A percentile compares a stretch with the other conserved stretches of the same genome.
phyloP scores from a whole-genome alignment of 1,140 invertebrate genomes.

The Coelopa frigida region DNA sequence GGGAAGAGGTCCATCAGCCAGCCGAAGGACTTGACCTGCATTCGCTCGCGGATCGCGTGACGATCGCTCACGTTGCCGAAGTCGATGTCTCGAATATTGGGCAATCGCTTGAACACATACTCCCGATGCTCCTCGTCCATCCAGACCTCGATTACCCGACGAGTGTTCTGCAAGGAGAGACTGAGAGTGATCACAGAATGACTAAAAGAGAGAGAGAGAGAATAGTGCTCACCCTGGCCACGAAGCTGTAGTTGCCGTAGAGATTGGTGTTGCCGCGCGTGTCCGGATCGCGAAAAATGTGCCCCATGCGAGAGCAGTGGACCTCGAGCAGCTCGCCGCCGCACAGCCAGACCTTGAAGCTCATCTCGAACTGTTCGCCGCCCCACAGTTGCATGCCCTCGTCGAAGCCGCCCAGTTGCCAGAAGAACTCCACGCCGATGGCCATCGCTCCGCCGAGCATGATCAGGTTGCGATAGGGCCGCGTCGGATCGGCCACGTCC shows the following conservation, averaged over 20 bases:
- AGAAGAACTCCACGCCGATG: conserved; percentile 81
- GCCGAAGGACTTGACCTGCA: not conserved
- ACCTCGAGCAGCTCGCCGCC: conserved; percentile 81
- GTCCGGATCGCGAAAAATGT: conserved; percentile 71
- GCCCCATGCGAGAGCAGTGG: conserved; percentile 89
- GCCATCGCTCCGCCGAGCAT: conserved; percentile 93
- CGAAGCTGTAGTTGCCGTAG: not conserved
- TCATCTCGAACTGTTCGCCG: conserved; percentile 92
- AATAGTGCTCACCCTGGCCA: conserved; percentile 15
- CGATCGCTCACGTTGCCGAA: not conserved
- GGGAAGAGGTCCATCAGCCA: not conserved
- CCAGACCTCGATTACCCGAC: conserved; percentile 73
- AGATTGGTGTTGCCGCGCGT: not conserved
- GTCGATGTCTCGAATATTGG: not conserved
- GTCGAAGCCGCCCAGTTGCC: conserved; percentile 89
- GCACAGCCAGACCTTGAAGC: conserved; percentile 83
- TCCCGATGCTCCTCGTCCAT: conserved; percentile 58
- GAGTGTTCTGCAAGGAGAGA: conserved; percentile 54
- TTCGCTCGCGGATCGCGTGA: not conserved
- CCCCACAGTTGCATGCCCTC: conserved; percentile 87
- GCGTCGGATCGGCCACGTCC: conserved; percentile 58
- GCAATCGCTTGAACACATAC: not conserved
- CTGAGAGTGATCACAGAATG: conserved; percentile 10
- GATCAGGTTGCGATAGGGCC: conserved; percentile 72
- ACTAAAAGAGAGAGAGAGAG: conserved; percentile 22